A percentile compares a stretch with the other conserved stretches of the same genome.
phyloP scores from a whole-genome alignment of 1,140 invertebrate species.

The Lepidurus packardi region DNA sequence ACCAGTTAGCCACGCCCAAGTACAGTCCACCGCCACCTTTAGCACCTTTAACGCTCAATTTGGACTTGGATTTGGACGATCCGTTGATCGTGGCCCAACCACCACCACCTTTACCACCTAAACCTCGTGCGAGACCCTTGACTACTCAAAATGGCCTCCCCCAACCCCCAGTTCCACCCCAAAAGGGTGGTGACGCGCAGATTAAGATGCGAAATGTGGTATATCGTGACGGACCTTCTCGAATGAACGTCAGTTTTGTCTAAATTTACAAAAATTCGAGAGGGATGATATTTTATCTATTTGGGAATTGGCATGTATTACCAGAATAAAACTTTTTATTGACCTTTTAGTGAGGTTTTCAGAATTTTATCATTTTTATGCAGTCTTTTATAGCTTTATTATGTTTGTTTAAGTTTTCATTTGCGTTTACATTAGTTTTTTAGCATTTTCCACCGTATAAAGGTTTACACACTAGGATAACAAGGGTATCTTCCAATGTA shows the following conservation, averaged over 20 bases:
- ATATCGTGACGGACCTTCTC: slow-evolving; percentile 20
- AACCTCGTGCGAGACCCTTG: slow-evolving; percentile 27
- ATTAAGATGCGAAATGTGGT: slow-evolving; percentile 4
- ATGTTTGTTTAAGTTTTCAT: too few species aligned
- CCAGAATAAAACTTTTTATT: too few species aligned
- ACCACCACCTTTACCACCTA: slow-evolving; percentile 35
- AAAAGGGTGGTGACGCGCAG: slow-evolving; percentile 6
- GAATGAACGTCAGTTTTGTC: slow-evolving; percentile 33
- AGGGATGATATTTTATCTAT: slow-evolving; percentile 4
- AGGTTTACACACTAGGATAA: background rate
- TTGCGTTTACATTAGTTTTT: too few species aligned
- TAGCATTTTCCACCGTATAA: too few species aligned
- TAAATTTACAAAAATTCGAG: slow-evolving; percentile 3
- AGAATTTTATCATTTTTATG: too few species aligned
- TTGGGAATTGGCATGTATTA: background rate
- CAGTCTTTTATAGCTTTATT: too few species aligned
- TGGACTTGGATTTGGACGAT: slow-evolving; percentile 34
- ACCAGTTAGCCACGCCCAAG: slow-evolving; percentile 22
- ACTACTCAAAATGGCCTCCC: slow-evolving; percentile 16
- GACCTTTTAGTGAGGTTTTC: too few species aligned
- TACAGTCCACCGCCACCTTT: slow-evolving; percentile 27
- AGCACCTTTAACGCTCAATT: slow-evolving; percentile 26
- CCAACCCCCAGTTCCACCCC: slow-evolving; percentile 23
- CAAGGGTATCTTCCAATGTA: too few species aligned
- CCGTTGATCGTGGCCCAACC: slow-evolving; percentile 27